These are phyloP conservation scores for Serilophus lunatus DNA, from an alignment of 2,113 vertebrate genomes.

Conservation along the genomic window DNA sequence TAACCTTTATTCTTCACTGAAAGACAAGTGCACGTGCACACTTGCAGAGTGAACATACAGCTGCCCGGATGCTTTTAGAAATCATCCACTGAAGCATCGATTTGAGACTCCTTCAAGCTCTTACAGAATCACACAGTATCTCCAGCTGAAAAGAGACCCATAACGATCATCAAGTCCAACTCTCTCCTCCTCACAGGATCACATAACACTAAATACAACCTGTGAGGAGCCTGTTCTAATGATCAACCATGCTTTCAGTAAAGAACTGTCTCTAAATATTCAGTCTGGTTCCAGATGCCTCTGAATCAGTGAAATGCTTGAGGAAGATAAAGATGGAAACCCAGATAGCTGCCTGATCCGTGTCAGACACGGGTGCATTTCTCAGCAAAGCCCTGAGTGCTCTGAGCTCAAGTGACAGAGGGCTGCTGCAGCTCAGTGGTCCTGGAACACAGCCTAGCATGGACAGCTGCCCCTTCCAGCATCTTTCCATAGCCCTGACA, in stretches of 20 bases:
- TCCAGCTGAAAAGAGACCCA: not conserved
- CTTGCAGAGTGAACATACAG: not conserved
- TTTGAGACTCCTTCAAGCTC: not conserved
- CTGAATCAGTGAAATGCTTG: not conserved
- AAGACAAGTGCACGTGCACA: not conserved
- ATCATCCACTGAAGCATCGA: not conserved
- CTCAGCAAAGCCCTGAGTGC: not conserved
- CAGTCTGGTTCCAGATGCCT: not conserved
- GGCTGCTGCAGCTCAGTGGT: not conserved
- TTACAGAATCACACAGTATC: not conserved
- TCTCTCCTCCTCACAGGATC: not conserved
- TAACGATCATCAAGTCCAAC: not conserved
- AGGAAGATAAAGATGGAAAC: not conserved
- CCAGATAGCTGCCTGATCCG: not conserved
- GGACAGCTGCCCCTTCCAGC: not conserved
- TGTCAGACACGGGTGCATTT: not conserved
- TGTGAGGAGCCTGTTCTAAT: not conserved
- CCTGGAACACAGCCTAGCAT: not conserved
- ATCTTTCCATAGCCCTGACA: not conserved
- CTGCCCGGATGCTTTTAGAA: not conserved
- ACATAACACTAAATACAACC: not conserved
- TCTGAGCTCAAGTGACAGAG: not conserved
- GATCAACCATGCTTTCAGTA: accelerated
- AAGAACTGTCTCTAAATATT: not conserved
- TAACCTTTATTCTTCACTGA: not conserved